Percentiles rank a stretch among this genome's conserved stretches.
phyloP scores from a whole-genome alignment of 2,113 vertebrate genomes.

The Cyanoderma ruficeps region DNA sequence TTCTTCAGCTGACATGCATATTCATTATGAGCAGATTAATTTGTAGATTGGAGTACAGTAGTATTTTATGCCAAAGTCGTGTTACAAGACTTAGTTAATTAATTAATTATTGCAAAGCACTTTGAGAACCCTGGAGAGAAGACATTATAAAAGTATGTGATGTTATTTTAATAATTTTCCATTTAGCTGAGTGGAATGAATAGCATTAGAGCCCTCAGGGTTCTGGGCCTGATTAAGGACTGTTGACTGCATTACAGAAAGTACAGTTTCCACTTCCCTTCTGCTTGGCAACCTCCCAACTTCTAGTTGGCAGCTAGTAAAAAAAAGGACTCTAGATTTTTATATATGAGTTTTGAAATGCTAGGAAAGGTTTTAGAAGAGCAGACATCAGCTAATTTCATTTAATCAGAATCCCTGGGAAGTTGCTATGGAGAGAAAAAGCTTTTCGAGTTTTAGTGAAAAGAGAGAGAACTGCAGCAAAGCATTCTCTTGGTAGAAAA shows the following conservation, averaged over 20 bases:
- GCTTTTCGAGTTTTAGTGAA: neutral
- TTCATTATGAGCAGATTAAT: constrained; percentile 7
- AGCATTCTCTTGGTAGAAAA: neutral
- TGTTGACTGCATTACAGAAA: constrained; percentile 27
- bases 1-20: neutral
- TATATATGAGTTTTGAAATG: neutral
- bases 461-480: neutral
- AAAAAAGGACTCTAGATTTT: neutral
- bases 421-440: neutral
- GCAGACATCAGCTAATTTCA: neutral
- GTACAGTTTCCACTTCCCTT: neutral
- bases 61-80: constrained; percentile 22
- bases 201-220: neutral
- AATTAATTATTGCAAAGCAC: constrained; percentile 56
- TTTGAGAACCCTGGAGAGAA: constrained; percentile 45
- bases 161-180: constrained; percentile 52
- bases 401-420: neutral
- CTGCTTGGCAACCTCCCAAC: neutral
- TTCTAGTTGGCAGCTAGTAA: neutral
- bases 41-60: neutral
- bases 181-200: constrained; percentile 34
- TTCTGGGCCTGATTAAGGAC: constrained; percentile 23
- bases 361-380: neutral
- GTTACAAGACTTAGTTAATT: constrained; percentile 32
- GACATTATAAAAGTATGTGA: neutral